phyloP scores from a whole-genome alignment of 2,797 vertebrate genomes.

The Picus viridis region DNA sequence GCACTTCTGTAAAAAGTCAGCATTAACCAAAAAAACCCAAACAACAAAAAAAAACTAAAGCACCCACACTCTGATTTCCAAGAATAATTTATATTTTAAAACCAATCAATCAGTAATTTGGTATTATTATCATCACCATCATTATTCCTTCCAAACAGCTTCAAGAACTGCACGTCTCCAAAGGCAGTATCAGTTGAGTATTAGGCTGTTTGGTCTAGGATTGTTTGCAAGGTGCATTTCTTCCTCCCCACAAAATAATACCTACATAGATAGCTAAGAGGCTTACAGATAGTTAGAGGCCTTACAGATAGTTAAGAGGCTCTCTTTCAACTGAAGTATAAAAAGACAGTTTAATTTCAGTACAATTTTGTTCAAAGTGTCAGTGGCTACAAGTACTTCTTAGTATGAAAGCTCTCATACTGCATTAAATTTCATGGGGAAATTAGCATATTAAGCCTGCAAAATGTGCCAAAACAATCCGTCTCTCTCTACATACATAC shows the following conservation, averaged over 20 bases:
- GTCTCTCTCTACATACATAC: background rate
- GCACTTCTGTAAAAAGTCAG: background rate
- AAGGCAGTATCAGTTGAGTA: background rate
- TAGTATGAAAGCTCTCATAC: background rate
- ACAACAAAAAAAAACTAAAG: no score
- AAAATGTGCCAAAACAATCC: background rate
- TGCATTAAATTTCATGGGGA: background rate
- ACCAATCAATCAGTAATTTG: background rate
- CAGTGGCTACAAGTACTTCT: background rate
- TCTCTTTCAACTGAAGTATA: background rate
- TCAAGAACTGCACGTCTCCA: background rate
- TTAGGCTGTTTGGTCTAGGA: background rate
- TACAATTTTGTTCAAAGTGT: background rate
- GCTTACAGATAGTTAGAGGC: no score
- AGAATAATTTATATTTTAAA: background rate
- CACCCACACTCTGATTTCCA: background rate
- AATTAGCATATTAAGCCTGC: background rate
- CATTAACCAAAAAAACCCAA: background rate
- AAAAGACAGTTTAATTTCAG: background rate
- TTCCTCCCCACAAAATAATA: background rate
- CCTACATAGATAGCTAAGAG: background rate
- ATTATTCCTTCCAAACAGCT: background rate
- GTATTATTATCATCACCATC: background rate
- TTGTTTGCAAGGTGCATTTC: no score
- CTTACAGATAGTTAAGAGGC: background rate